Evolutionary conservation across 1,140 invertebrate genomes (phyloP).

Genomic region (Zaprionus ornatus): DNA sequence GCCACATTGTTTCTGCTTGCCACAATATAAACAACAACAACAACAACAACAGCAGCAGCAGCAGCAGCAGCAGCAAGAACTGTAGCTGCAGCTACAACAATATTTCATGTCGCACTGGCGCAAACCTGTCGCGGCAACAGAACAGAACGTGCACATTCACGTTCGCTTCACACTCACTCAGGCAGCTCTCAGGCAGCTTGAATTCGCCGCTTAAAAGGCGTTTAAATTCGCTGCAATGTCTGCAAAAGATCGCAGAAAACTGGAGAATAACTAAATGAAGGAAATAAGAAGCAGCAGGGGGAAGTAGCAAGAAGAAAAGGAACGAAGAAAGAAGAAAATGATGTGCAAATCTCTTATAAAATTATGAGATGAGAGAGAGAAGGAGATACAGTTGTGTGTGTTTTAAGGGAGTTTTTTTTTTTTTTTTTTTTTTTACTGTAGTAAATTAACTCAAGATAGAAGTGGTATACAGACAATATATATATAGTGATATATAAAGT

Average conservation of each 20-base stretch:
- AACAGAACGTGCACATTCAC: neutral
- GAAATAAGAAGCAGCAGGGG: neutral
- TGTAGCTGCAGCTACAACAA: neutral
- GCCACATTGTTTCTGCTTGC: conserved; percentile 51
- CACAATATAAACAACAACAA: conserved; percentile 25
- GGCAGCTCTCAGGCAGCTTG: neutral
- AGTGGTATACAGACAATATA: too few species aligned
- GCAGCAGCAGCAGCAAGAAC: neutral
- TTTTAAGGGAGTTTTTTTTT: too few species aligned
- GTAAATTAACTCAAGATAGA: too few species aligned
- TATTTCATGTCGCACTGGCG: conserved; percentile 2
- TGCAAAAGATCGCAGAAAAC: neutral
- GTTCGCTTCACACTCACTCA: neutral
- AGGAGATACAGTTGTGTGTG: too few species aligned
- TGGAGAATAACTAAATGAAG: neutral
- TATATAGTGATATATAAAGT: too few species aligned
- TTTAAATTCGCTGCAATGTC: neutral
- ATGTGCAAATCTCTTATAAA: too few species aligned
- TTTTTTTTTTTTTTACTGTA: too few species aligned
- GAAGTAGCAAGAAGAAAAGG: too few species aligned
- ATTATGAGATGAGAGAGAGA: too few species aligned
- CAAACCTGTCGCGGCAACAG: neutral
- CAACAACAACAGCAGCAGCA: neutral
- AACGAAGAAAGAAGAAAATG: too few species aligned
- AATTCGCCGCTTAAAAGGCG: neutral